phyloP scores from a whole-genome alignment of 2,888 invertebrate genomes.

The Erpobdella octoculata region DNA sequence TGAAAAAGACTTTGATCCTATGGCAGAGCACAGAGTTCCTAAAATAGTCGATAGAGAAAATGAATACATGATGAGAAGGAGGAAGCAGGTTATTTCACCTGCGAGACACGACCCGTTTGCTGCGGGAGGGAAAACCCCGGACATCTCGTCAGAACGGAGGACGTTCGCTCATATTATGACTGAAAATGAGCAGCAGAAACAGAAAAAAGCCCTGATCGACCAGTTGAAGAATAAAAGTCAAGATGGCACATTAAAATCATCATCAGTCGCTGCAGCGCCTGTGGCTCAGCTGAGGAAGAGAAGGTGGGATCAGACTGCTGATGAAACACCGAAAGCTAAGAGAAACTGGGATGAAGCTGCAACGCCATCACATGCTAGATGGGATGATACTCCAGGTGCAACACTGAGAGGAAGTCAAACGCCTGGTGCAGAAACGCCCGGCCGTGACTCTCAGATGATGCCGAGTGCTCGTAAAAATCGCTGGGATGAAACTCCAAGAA shows the following conservation, averaged over 20 bases:
- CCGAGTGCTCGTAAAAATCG: conserved; percentile 72
- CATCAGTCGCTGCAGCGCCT: conserved; percentile 61
- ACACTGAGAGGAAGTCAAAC: conserved; percentile 89
- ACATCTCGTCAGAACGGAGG: conserved; percentile 69
- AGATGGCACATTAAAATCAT: conserved; percentile 73
- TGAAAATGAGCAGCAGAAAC: conserved; percentile 84
- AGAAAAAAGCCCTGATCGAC: conserved; percentile 68
- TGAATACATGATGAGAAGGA: conserved; percentile 82
- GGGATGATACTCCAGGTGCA: conserved; percentile 88
- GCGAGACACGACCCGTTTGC: conserved; percentile 88
- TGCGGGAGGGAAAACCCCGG: conserved; percentile 87
- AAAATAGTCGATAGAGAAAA: conserved; percentile 93
- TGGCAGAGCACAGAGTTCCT: conserved; percentile 61
- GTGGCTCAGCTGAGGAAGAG: conserved; percentile 66
- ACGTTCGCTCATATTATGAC: conserved; percentile 95
- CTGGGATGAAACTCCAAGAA: conserved; percentile 99
- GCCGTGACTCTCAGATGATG: conserved; percentile 46
- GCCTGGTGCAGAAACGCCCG: conserved; percentile 64
- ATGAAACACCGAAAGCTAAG: conserved; percentile 41
- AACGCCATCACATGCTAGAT: conserved; percentile 60
- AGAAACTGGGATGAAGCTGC: conserved; percentile 46
- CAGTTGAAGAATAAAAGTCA: conserved; percentile 86
- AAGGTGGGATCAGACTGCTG: conserved; percentile 82
- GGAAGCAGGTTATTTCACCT: conserved; percentile 75
- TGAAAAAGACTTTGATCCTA: conserved; percentile 46